phyloP scores from a whole-genome alignment of 2,113 vertebrate genomes.

The Heliornis fulica region DNA sequence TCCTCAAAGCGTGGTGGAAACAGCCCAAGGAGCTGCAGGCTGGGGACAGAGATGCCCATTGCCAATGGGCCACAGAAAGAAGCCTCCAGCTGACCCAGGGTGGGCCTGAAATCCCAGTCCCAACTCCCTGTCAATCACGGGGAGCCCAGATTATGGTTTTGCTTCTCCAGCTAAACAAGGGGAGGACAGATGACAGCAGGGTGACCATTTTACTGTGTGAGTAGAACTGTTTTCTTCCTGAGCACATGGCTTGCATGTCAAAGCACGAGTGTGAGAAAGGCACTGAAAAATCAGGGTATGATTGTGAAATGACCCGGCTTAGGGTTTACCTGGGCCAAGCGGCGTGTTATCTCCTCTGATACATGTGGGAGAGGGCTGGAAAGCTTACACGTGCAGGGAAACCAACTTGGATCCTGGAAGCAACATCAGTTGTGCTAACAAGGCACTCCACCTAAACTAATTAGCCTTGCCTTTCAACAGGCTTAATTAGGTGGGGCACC shows the following conservation, averaged over 20 bases:
- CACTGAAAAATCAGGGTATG: not conserved
- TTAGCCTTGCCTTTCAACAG: constrained; percentile 62
- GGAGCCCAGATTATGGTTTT: not conserved
- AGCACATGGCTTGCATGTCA: not conserved
- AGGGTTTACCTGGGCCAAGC: not conserved
- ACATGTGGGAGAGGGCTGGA: not conserved
- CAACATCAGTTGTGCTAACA: constrained; percentile 37
- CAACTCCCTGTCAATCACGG: not conserved
- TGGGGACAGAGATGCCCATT: not conserved
- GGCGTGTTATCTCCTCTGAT: not conserved
- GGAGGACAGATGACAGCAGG: not conserved
- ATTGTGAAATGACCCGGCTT: not conserved
- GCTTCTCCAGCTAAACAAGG: not conserved
- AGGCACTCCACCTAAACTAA: constrained; percentile 57
- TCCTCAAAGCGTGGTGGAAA: not conserved
- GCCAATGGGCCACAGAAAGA: not conserved
- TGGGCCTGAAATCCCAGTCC: not conserved
- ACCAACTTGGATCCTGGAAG: constrained; percentile 55
- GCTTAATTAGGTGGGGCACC: constrained; percentile 61
- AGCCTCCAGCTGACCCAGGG: not conserved
- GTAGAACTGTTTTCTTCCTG: not conserved
- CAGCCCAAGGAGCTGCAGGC: not conserved
- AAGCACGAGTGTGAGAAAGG: not conserved
- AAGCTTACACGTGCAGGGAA: constrained; percentile 44
- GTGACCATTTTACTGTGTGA: not conserved